Base-by-base conservation (phyloP, 1,140 invertebrate genomes). In the Drosophila sucinea region DNA sequence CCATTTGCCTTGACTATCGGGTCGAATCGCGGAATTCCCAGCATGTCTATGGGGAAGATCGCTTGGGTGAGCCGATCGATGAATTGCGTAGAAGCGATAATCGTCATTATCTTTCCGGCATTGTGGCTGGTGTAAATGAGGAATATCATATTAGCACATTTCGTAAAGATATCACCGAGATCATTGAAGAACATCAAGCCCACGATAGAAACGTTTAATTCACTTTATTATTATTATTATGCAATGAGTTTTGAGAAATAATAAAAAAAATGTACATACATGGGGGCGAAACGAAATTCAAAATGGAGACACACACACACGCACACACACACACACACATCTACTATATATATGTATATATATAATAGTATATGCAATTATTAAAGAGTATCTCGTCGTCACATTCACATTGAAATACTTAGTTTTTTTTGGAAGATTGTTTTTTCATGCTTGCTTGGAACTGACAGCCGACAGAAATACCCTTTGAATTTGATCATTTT, bases 181-280 rank as follows among this genome's bases (percentile, higher is more conserved):
- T 63, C 5, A 51, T 66, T 4, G 1, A 4, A 32, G 25, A 55
- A 4, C 41, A 30, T 38, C n/a, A 63, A 41, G 27, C 25, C 10
- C 62, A 32, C 3, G 4, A 11, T 35, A 40, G 10, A 5, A 89
- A 87, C 84, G 75, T 84, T 81, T 70, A 89, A 78, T 84, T 81
- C 58, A 71, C 74, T 89, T 89, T 87, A 87, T 87, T 30, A 30
- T 30, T 70, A 87, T 87, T 87, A 87, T 58, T 89, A 81, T 81
- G 63, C 41, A 67, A 67, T 74, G 68, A 81, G 56, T 89, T 78
- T 56, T 85, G 68, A 79, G 74, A 82, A 71, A 75, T 74, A 73
- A 67, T 17, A 17, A 17, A 17, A 17, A 17, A 79, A 89, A 80
- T 87, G 60, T 80, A 77, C 79, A 66, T 83, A 51, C 68, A 87